Evolutionary conservation across 2,888 invertebrate species (phyloP), one percentile per base, ranked within the genome.

Genomic region (Pristionchus arcanus): DNA sequence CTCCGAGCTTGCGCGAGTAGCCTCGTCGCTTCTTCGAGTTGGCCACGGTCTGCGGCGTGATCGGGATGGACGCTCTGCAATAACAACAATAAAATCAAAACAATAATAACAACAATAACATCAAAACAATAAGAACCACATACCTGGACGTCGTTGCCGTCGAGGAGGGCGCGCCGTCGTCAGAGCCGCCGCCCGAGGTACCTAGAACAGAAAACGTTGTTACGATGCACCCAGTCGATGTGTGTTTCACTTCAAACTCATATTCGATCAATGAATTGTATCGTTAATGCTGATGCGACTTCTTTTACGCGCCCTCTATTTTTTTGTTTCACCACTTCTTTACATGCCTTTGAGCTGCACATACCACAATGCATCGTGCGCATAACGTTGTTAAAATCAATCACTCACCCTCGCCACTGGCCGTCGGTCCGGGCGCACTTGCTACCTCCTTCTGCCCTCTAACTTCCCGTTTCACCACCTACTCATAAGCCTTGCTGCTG

Each of bases 131-230:
- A 49, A 49, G 11, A 9, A 49, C 13, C 4, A 59, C 91, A 90
- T 59, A 53, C 31, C 28, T 19, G 21, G 34, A 25, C 9, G 81
- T 91, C 91, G 86, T 91, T 63, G 42, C 34, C 63, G 21, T 37
- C 1, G 91, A 90, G 21, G 91, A 90, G n/a, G 91, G 90, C 55
- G 90, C 92, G 0, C 92, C 93, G 85, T 92, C 92, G 86, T 93
- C 93, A 9, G 91, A 91, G 34, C 91, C 92, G n/a, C 92, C 92
- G 16, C 92, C 92, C 5, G 92, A 92, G 0, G 92, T 93, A 19
- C 91, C 89, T 83, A 37, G 1, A 83, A n/a, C 2, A 13, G 53
- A 5, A n/a, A 59, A 25, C 19, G 25, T 21, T 42, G 16, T 19
- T 34, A 31, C 5, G 16, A 16, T 34, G 5, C 55, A 55, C 55